phyloP scores from a whole-genome alignment of 2,888 invertebrate genomes.

The Baronia brevicornis region DNA sequence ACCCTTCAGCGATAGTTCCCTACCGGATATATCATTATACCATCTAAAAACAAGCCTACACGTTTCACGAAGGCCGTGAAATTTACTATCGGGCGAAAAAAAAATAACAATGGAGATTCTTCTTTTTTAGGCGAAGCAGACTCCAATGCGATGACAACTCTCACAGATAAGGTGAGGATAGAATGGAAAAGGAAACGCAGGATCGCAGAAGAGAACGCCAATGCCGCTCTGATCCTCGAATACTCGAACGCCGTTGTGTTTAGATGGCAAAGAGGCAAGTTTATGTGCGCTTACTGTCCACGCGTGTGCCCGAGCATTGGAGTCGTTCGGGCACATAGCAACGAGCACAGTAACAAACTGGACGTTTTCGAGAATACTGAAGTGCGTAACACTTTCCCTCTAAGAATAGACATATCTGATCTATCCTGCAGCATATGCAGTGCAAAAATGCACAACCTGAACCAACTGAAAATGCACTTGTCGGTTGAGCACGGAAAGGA shows the following conservation, averaged over 20 bases:
- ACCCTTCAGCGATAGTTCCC: too few relatives aligned
- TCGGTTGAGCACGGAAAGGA: conserved; percentile 28
- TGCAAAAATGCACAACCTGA: conserved; percentile 22
- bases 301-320: conserved; percentile 27
- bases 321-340: conserved; percentile 38
- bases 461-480: conserved; percentile 40
- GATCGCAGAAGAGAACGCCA: conserved; percentile 36
- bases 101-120: conserved; percentile 10
- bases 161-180: conserved; percentile 21
- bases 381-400: conserved; percentile 40
- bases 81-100: too few relatives aligned
- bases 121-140: conserved; percentile 45
- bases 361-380: conserved; percentile 34
- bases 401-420: conserved; percentile 47
- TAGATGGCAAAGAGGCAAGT: conserved; percentile 46
- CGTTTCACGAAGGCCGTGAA: too few relatives aligned
- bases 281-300: conserved; percentile 51
- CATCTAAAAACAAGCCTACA: too few relatives aligned
- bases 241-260: conserved; percentile 51
- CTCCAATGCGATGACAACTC: conserved; percentile 13
- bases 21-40: too few relatives aligned
- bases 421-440: conserved; percentile 39
- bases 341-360: conserved; percentile 32
- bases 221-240: conserved; percentile 45
- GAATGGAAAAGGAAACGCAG: conserved; percentile 41